Evolutionary conservation across 2,888 invertebrate genomes (phyloP), one percentile per base, ranked within the genome.

Genomic region (Tetropium fuscum): DNA sequence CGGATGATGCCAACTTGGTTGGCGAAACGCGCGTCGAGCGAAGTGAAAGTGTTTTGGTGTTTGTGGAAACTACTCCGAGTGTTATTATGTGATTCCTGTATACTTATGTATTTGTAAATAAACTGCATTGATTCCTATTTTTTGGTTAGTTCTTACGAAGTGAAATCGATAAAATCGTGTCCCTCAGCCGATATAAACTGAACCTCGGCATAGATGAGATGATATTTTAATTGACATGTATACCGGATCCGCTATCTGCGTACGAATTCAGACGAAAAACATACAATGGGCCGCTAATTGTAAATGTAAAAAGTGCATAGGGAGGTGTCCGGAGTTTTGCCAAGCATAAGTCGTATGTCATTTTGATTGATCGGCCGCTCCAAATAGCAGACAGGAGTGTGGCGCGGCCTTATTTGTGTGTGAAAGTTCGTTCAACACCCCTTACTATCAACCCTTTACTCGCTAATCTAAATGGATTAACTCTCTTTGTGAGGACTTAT

Each of bases 301-400:
- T 54, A 54, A 54, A 54, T 54, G 54, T 54, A 54, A 54, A 54
- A 54, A 45, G 51, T 27, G 38, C 36, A 38, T 44, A 36, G 44
- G 54, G 38, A 44, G 45, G 44, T 36, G 54, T 20, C 44, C 30
- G 44, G 44, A 36, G 38, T 27, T 45, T 38, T 36, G 25, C 19
- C 15, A 10, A 54, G 44, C 54, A 54, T 54, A 54, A 54, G 54
- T 54, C 54, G 44, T 13, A 44, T 54, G 54, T 44, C 54, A 41
- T 19, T 44, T 34, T 54, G 54, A 54, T 54, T 54, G 54, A 54
- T 54, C 54, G 54, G 44, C 45, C 15, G 44, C 54, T 36, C 44
- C 44, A 45, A 34, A 54, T 54, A 54, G 44, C 44, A 43, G 45
- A 44, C 34, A 38, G 54, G 44, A 54, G 54, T 43, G 54, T 54